phyloP scores from a whole-genome alignment of 2,113 vertebrate species.

The Chloebia gouldiae region DNA sequence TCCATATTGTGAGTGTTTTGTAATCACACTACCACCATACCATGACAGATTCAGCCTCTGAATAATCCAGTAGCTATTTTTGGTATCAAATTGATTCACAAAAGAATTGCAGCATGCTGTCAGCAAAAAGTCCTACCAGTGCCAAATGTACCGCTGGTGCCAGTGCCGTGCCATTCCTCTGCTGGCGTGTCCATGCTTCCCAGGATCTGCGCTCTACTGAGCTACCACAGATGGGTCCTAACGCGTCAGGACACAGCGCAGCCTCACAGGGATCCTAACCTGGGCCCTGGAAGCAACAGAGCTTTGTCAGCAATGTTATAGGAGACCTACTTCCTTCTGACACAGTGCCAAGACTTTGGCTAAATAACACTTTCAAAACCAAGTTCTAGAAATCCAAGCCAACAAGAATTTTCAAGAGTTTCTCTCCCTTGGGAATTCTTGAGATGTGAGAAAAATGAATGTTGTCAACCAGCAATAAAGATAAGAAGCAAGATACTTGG shows the following conservation, averaged over 20 bases:
- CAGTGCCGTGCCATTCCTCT: background rate
- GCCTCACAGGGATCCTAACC: background rate
- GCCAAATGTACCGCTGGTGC: background rate
- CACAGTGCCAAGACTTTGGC: background rate
- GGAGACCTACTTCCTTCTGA: background rate
- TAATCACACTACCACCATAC: background rate
- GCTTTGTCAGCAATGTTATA: background rate
- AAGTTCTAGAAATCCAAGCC: background rate
- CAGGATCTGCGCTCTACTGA: background rate
- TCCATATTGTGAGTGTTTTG: background rate
- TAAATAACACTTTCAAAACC: background rate
- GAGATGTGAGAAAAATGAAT: background rate
- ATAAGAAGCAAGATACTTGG: background rate
- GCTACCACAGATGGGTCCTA: background rate
- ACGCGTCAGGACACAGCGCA: background rate
- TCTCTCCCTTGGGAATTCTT: background rate
- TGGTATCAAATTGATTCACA: background rate
- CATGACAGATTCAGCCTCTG: background rate
- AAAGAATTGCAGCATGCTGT: background rate
- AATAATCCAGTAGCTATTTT: background rate
- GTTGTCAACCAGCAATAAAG: background rate
- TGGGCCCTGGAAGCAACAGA: background rate
- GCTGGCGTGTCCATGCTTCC: background rate
- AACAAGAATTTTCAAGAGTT: background rate
- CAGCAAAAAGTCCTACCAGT: background rate